A percentile compares a stretch with the other conserved stretches of the same genome.
Conservation (phyloP, 2,113 vertebrate species). For the Zingel zingel region DNA sequence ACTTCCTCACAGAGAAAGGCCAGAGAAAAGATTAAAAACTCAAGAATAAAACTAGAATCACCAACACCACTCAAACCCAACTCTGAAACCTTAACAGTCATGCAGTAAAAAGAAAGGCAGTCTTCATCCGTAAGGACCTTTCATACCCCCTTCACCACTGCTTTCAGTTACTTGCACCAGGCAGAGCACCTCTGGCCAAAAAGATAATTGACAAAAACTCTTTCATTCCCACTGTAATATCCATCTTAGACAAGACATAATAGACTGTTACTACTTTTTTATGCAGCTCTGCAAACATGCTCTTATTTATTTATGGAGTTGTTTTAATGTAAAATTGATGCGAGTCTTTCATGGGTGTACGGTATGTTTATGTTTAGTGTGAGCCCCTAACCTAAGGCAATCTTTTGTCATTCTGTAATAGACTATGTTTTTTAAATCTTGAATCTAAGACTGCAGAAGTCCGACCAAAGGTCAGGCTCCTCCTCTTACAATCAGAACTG, state of each 20-base stretch:
- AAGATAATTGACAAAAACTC: background rate
- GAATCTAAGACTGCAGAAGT: too few species aligned
- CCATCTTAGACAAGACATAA: background rate
- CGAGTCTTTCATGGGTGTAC: too few species aligned
- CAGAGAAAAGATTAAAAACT: too few species aligned
- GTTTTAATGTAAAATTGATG: background rate
- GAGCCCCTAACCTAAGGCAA: too few species aligned
- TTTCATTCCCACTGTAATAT: background rate
- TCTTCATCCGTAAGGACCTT: background rate
- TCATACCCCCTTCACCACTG: background rate
- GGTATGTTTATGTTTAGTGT: too few species aligned
- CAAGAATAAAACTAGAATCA: too few species aligned
- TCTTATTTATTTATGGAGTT: background rate
- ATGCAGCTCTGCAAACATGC: background rate
- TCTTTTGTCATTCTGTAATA: too few species aligned
- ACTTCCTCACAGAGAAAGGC: too few species aligned
- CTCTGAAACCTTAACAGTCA: background rate
- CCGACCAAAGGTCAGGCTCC: too few species aligned
- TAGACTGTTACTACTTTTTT: background rate
- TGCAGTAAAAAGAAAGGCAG: background rate
- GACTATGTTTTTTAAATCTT: too few species aligned
- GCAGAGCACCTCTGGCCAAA: conserved; percentile 2
- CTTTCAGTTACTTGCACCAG: conserved; percentile 8
- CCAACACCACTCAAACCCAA: too few species aligned
- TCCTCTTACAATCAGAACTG: too few species aligned